These are phyloP conservation scores for Syrphus vitripennis DNA, from an alignment of 2,888 invertebrate species.

Conservation along the genomic window DNA sequence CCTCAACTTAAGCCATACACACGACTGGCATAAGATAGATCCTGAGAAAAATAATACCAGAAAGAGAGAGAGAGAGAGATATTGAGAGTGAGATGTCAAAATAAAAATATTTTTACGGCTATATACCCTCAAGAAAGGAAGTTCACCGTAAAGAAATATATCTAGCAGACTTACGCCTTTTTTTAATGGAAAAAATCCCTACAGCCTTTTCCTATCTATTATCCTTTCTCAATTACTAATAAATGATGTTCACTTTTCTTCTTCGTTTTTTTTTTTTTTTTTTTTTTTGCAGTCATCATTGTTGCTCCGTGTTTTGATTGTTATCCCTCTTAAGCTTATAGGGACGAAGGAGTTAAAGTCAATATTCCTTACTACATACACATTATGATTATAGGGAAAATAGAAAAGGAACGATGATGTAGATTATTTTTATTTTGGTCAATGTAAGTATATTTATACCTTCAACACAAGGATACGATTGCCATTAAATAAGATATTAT, in stretches of 20 bases:
- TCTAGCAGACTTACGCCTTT: constrained; percentile 47
- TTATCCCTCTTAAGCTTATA: constrained; percentile 25
- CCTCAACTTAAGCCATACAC: constrained; percentile 1
- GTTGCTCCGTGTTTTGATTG: constrained; percentile 23
- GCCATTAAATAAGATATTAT: constrained; percentile 43
- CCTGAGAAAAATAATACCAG: not conserved
- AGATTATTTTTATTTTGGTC: constrained; percentile 16
- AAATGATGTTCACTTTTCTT: constrained; percentile 54
- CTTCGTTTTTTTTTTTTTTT: not conserved
- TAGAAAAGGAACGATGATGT: not conserved
- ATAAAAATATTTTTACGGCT: constrained; percentile 46
- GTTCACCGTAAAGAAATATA: constrained; percentile 30
- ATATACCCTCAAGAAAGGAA: constrained; percentile 25
- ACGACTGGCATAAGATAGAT: not conserved
- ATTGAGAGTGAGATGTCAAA: constrained; percentile 34
- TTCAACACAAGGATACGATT: constrained; percentile 39
- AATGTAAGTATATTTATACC: constrained; percentile 41
- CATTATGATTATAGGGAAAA: constrained; percentile 6
- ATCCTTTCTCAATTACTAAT: constrained; percentile 68
- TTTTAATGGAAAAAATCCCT: constrained; percentile 54
- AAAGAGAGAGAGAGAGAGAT: not conserved
- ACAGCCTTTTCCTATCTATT: constrained; percentile 57
- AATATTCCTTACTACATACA: constrained; percentile 8
- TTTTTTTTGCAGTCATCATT: not conserved
- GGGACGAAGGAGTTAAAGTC: constrained; percentile 23